Conservation (phyloP, 1,140 invertebrate species). For the Drosophila melanogaster region DNA sequence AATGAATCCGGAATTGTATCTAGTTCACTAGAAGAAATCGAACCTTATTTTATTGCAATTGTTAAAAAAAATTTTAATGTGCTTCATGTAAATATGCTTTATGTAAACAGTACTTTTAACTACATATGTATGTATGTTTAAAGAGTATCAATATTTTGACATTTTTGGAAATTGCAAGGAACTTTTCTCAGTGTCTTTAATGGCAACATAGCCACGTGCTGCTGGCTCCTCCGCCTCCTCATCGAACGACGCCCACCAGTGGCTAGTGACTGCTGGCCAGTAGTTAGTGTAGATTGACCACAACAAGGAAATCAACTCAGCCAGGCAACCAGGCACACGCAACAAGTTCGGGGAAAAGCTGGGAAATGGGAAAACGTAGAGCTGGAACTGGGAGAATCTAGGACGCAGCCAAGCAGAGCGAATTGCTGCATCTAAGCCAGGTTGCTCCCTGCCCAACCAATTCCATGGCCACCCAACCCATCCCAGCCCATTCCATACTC, state of each 20-base stretch:
- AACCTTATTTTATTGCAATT: too few species aligned
- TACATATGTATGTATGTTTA: too few species aligned
- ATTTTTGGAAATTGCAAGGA: background rate
- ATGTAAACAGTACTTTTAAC: too few species aligned
- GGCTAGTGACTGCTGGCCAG: conserved; percentile 8
- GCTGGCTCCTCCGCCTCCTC: conserved; percentile 18
- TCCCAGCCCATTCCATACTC: too few species aligned
- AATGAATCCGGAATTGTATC: background rate
- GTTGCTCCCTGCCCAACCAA: conserved; percentile 17
- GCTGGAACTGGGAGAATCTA: conserved; percentile 19
- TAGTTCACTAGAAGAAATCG: background rate
- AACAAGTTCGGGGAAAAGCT: conserved; percentile 27
- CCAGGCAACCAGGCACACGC: conserved; percentile 24
- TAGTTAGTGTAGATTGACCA: conserved; percentile 36
- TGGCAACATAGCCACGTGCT: conserved; percentile 31
- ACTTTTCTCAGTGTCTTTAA: conserved; percentile 1
- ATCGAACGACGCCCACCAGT: conserved; percentile 32
- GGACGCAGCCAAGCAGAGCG: conserved; percentile 69
- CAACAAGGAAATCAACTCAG: conserved; percentile 51
- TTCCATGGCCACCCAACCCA: conserved; percentile 2
- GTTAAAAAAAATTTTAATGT: too few species aligned
- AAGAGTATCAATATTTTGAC: background rate
- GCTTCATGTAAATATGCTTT: too few species aligned
- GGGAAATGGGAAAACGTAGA: conserved; percentile 10
- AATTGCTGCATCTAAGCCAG: conserved; percentile 69